phyloP scores from a whole-genome alignment of 2,888 invertebrate genomes.

The Gortyna flavago region DNA sequence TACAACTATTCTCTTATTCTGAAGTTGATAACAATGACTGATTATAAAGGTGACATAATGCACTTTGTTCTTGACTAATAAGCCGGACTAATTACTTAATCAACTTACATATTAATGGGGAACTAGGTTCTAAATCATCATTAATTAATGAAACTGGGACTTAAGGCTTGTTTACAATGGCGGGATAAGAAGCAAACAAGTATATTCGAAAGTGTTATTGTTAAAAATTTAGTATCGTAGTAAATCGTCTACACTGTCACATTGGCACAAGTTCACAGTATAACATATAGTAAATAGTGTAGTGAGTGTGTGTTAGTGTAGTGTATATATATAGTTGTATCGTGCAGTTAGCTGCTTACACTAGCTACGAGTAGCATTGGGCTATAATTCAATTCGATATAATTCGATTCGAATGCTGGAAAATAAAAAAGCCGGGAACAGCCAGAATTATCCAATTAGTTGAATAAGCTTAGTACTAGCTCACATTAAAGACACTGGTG shows the following conservation, averaged over 20 bases:
- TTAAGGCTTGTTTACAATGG: slow-evolving; percentile 24
- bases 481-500: neutral
- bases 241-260: neutral
- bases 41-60: slow-evolving; percentile 62
- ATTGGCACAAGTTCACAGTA: neutral
- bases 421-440: neutral
- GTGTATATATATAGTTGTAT: no score
- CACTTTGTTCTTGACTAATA: slow-evolving; percentile 45
- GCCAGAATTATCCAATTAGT: neutral
- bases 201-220: neutral
- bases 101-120: slow-evolving; percentile 51
- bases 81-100: slow-evolving; percentile 43
- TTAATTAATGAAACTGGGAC: slow-evolving; percentile 38
- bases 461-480: neutral
- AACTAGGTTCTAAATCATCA: slow-evolving; percentile 41
- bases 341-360: neutral
- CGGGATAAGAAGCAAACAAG: neutral
- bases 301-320: no score
- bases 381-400: no score
- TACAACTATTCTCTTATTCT: slow-evolving; percentile 41
- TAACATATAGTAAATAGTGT: neutral
- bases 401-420: no score
- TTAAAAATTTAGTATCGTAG: neutral
- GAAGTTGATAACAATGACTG: slow-evolving; percentile 49
- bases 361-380: neutral